These are phyloP conservation scores for Pao palembangensis DNA, from an alignment of 2,113 vertebrate species.

Conservation along the genomic window DNA sequence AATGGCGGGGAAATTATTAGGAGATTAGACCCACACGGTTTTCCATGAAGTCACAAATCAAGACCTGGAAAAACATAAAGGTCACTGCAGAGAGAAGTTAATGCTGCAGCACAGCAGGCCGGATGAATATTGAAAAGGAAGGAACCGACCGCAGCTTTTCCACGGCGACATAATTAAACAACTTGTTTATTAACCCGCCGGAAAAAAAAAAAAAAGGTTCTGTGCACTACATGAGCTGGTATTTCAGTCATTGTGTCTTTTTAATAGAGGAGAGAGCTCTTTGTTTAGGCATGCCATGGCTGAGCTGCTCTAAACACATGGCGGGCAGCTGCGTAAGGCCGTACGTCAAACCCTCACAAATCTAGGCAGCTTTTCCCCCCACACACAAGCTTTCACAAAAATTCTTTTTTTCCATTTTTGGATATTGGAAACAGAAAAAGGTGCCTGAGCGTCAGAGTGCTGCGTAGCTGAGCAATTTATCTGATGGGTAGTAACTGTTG, in stretches of 20 bases:
- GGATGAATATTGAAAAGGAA: constrained; percentile 25
- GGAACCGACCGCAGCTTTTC: constrained; percentile 31
- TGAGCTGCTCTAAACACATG: constrained; percentile 40
- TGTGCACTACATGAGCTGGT: neutral
- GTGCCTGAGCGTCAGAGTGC: constrained; percentile 6
- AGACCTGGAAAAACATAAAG: constrained; percentile 46
- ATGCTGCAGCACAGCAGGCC: constrained; percentile 12
- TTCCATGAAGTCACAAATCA: constrained; percentile 64
- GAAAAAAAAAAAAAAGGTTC: neutral
- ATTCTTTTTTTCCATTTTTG: constrained; percentile 63
- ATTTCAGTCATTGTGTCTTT: constrained; percentile 24
- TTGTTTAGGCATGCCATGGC: constrained; percentile 41
- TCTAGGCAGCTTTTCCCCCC: constrained; percentile 30
- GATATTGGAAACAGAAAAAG: constrained; percentile 25
- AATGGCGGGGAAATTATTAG: constrained; percentile 23
- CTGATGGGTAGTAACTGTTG: too few species aligned
- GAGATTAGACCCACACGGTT: constrained; percentile 31
- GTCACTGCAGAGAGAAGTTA: constrained; percentile 43
- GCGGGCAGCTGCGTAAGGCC: constrained; percentile 50
- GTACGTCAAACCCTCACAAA: constrained; percentile 35
- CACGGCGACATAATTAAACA: constrained; percentile 42
- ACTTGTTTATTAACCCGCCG: constrained; percentile 33
- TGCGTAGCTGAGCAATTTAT: neutral
- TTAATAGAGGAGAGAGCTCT: constrained; percentile 30
- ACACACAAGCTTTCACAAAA: constrained; percentile 25